Conservation (phyloP, 2,888 invertebrate genomes). For the Oxystoma pomonae region DNA sequence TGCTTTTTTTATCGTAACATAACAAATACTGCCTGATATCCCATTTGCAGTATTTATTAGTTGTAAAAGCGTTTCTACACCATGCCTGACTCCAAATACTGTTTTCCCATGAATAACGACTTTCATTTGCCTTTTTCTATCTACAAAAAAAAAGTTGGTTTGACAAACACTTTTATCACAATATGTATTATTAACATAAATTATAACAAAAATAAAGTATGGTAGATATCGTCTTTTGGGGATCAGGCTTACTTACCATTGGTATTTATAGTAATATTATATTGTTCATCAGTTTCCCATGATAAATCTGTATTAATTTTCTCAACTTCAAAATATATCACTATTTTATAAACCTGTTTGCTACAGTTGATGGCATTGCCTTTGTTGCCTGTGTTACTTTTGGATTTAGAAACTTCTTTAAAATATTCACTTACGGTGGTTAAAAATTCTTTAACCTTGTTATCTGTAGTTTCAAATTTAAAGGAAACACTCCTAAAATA, state of each 20-base stretch:
- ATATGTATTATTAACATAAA: too few species aligned
- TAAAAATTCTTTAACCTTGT: slow-evolving; percentile 4
- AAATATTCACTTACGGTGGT: slow-evolving; percentile 9
- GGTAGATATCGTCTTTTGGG: too few species aligned
- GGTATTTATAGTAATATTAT: slow-evolving; percentile 52
- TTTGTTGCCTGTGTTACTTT: background rate
- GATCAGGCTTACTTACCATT: slow-evolving; percentile 18
- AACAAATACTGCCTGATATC: slow-evolving; percentile 41
- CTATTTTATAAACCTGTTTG: slow-evolving; percentile 50
- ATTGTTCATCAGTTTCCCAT: slow-evolving; percentile 69
- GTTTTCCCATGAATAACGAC: slow-evolving; percentile 58
- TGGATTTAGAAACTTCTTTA: slow-evolving; percentile 4
- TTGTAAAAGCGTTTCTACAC: slow-evolving; percentile 71
- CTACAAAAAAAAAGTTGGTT: slow-evolving; percentile 36
- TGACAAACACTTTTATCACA: too few species aligned
- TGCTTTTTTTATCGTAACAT: slow-evolving; percentile 60
- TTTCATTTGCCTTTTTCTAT: slow-evolving; percentile 44
- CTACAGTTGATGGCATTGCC: slow-evolving; percentile 26
- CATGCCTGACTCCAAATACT: slow-evolving; percentile 72
- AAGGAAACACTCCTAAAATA: slow-evolving; percentile 14
- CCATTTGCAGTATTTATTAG: slow-evolving; percentile 54
- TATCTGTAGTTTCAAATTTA: background rate
- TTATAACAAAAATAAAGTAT: too few species aligned
- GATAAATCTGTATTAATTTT: slow-evolving; percentile 52
- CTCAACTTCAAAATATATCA: slow-evolving; percentile 55